Conservation (phyloP, 2,888 invertebrate species). For the Xestia xanthographa region DNA sequence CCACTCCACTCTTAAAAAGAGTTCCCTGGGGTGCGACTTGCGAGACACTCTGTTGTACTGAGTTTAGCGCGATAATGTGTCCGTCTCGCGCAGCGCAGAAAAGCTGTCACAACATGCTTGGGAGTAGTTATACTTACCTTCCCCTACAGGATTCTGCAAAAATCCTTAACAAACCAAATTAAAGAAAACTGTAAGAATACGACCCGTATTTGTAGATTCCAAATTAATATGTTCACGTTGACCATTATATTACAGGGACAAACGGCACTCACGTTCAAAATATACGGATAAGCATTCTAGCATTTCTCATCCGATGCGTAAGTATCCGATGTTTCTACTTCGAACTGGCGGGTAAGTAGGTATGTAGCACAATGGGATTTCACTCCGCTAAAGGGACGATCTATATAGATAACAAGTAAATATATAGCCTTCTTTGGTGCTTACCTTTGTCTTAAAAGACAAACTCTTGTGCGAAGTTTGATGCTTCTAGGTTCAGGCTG, state of each 20-base stretch:
- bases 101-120: too few relatives aligned
- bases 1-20: too few relatives aligned
- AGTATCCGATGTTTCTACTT: conserved; percentile 57
- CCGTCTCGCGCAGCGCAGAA: too few relatives aligned
- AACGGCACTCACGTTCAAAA: conserved; percentile 47
- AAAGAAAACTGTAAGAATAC: neutral
- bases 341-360: neutral
- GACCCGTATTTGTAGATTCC: too few relatives aligned
- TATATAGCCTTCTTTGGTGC: neutral
- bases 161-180: neutral
- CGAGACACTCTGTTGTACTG: too few relatives aligned
- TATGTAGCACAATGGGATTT: neutral
- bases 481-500: neutral
- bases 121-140: too few relatives aligned
- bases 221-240: neutral
- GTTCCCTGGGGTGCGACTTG: too few relatives aligned
- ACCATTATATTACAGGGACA: conserved; percentile 55
- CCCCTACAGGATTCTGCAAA: too few relatives aligned
- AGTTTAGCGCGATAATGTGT: too few relatives aligned
- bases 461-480: neutral
- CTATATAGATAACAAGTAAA: too few relatives aligned
- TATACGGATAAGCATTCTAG: conserved; percentile 56
- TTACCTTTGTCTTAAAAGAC: neutral
- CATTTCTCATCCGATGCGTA: conserved; percentile 62
- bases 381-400: too few relatives aligned